Evolutionary conservation across 2,113 vertebrate species (phyloP), one percentile per base, ranked within the genome.

Genomic region (Illadopsis cleaveri): DNA sequence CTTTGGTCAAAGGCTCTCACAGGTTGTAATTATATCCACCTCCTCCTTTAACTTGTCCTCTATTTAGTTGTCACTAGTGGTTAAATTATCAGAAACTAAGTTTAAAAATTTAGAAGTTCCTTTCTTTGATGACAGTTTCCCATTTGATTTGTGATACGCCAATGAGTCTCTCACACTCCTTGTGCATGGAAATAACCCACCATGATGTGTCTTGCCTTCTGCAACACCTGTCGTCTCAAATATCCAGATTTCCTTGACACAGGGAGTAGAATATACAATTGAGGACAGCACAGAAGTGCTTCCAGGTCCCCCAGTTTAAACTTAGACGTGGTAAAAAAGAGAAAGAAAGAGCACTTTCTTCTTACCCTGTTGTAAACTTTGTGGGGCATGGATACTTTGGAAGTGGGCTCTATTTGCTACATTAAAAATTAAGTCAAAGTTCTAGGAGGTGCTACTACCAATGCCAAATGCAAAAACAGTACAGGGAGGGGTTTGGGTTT

Each of bases 401-500:
- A 82, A 91, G 14, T 21, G 5, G 2, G 37, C 6, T 71, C 13
- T 24, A 12, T 47, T 31, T 78, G 17, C 17, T 20, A 23, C 9
- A 19, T 13, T 56, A 51, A 79, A 88, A 69, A 70, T 42, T 6
- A 64, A 57, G 3, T 69, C 10, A 24, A 10, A 38, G 12, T 79
- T 81, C 11, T 14, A 37, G 19, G 14, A 58, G 18, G 10, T 47
- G 35, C 4, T 60, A 15, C 7, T 70, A 38, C 38, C 42, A 66
- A 65, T 38, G 37, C 3, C n/a, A 82, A 45, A 56, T 23, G 37
- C 4, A 69, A 53, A 93, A 37, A 45, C 11, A 62, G 27, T 23
- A 31, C 3, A 64, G 57, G 4, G 4, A 60, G 17, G 6, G 2
- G 9, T 4, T 24, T 40, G 12, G 25, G 0, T 27, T 25, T 53